Evolutionary conservation across 2,113 vertebrate genomes (phyloP).

Genomic region (Albula goreensis): DNA sequence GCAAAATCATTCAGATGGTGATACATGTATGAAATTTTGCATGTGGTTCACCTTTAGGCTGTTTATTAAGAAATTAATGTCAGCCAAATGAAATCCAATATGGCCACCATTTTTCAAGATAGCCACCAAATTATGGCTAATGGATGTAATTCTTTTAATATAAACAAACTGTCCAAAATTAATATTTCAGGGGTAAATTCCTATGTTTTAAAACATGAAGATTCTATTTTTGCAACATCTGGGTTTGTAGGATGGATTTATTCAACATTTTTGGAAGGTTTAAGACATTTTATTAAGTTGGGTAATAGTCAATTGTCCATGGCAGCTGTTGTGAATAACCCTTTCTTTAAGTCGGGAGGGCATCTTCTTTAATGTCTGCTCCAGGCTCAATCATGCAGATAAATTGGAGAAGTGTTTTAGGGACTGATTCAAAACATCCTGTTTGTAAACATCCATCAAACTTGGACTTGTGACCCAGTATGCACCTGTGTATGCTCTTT

Average conservation of each 20-base stretch:
- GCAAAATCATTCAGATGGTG: no score
- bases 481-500: no score
- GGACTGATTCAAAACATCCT: no score
- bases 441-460: no score
- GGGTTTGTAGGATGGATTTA: background rate
- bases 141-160: background rate
- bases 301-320: background rate
- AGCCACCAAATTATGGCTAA: background rate
- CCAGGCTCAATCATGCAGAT: no score
- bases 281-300: background rate
- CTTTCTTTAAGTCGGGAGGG: no score
- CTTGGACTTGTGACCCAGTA: no score
- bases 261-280: background rate
- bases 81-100: conserved; percentile 16
- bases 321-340: background rate
- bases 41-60: conserved; percentile 18
- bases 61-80: conserved; percentile 5
- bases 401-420: no score
- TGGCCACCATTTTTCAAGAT: conserved; percentile 16
- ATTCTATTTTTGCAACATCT: background rate
- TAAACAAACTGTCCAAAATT: background rate
- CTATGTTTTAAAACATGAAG: background rate
- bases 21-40: background rate
- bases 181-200: background rate
- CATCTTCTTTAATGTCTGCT: no score